phyloP scores from a whole-genome alignment of 2,113 vertebrate species.

The Seriola rivoliana region DNA sequence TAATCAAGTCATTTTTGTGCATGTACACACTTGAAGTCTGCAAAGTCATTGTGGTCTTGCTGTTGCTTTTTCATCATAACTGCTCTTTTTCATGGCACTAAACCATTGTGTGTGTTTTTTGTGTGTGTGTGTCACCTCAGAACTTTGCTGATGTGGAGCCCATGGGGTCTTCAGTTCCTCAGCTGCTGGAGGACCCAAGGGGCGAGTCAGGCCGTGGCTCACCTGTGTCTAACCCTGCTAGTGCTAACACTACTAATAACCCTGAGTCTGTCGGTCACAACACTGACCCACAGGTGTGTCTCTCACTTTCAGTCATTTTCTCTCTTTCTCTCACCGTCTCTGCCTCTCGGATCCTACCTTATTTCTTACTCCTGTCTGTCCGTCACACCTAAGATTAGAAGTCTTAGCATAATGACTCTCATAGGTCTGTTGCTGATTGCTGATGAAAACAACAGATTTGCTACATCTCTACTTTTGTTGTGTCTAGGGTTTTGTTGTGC shows the following conservation, averaged over 20 bases:
- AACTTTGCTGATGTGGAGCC: constrained; percentile 70
- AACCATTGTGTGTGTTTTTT: constrained; percentile 56
- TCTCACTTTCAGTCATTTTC: constrained; percentile 27
- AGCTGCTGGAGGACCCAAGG: constrained; percentile 64
- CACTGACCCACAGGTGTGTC: constrained; percentile 82
- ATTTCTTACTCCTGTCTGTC: background rate
- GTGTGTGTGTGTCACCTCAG: constrained; percentile 78
- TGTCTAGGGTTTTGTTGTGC: background rate
- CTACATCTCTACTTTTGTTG: background rate
- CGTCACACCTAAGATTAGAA: background rate
- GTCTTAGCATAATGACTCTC: background rate
- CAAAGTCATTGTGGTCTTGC: background rate
- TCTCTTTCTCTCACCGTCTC: background rate
- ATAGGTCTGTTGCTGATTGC: background rate
- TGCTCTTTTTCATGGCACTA: constrained; percentile 16
- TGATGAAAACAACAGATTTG: constrained; percentile 1
- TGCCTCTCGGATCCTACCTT: background rate
- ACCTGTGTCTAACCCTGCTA: constrained; percentile 78
- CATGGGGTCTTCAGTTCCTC: constrained; percentile 67
- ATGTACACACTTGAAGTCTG: background rate
- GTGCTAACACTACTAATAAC: constrained; percentile 84
- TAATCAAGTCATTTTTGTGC: background rate
- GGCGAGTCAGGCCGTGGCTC: constrained; percentile 63
- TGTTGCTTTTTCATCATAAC: constrained; percentile 3
- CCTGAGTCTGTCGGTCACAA: constrained; percentile 75